Percentiles rank a stretch among this genome's conserved stretches.
Conservation (phyloP, 2,888 invertebrate genomes). For the Nomada fucata region DNA sequence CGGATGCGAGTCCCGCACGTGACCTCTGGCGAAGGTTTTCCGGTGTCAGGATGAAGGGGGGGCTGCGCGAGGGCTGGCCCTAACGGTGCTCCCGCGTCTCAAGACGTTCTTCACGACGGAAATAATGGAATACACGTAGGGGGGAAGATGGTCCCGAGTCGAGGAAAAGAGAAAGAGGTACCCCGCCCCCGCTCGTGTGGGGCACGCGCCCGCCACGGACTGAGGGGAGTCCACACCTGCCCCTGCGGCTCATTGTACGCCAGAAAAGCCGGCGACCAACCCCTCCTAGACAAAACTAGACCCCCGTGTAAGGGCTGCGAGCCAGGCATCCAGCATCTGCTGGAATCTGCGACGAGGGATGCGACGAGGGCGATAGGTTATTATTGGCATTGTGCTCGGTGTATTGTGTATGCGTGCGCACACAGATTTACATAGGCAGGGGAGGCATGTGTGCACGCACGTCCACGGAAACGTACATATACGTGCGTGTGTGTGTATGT, state of each 20-base stretch:
- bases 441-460: conserved; percentile 62
- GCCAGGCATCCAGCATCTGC: conserved; percentile 78
- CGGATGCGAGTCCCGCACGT: conserved; percentile 69
- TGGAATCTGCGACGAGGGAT: conserved; percentile 81
- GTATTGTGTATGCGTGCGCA: conserved; percentile 23
- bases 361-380: conserved; percentile 80
- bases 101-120: conserved; percentile 59
- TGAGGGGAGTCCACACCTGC: conserved; percentile 81
- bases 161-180: conserved; percentile 57
- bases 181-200: conserved; percentile 84
- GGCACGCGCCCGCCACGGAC: conserved; percentile 82
- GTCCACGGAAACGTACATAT: conserved; percentile 15
- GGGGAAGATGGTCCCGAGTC: conserved; percentile 33
- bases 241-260: conserved; percentile 78
- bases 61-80: conserved; percentile 7
- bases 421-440: conserved; percentile 14
- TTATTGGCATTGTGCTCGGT: conserved; percentile 81
- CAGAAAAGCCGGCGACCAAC: conserved; percentile 65
- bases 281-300: conserved; percentile 80
- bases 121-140: conserved; percentile 50
- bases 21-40: conserved; percentile 66
- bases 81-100: conserved; percentile 47
- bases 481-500: conserved; percentile 29
- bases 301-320: conserved; percentile 66
- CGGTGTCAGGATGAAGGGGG: conserved; percentile 54